Base-by-base conservation (phyloP, 2,888 invertebrate species). In the Icerya purchasi region DNA sequence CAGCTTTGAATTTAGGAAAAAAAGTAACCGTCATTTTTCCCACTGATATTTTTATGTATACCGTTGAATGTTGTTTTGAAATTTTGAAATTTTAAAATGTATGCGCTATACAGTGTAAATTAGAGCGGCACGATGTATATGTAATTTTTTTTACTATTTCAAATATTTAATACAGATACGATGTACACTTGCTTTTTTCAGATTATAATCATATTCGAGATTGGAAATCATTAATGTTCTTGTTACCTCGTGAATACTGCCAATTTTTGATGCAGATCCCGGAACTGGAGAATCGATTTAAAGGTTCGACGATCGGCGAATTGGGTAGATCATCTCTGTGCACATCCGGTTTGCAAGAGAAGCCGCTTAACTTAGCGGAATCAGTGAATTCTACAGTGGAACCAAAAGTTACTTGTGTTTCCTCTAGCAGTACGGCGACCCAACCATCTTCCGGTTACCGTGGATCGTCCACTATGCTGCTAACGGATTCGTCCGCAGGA, bases 201-300 rank as follows among this genome's bases (percentile, higher is more conserved):
- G 66, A 66, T 20, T 81, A 88, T 63, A 78, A 80, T 52, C 91
- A 92, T 69, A 83, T 94, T 8, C 81, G 83, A 69, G 94, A 94
- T 71, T 94, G 93, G 93, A 88, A 90, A 67, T 92, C 91, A 0
- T 74, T 94, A 57, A 88, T 86, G 66, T 84, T 92, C 65, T 76
- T 94, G 56, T 73, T 94, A 63, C 94, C 94, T 2, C 75, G 78
- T 64, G 90, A 94, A 71, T 89, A 86, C 70, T 79, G 81, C 64
- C 82, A 83, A 68, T 77, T 89, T 64, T 70, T 91, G 56, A 78
- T 82, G 19, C 86, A 87, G 70, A 79, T 88, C 67, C 88, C 88
- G 5, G 86, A 88, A 73, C 74, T 86, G 54, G 77, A 80, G 64
- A 78, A 77, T 66, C 78, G 81, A 66, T 72, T 80, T 50, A 81